Base-by-base conservation (phyloP, 2,888 invertebrate species). In the Rhopalosiphum nymphaeae region DNA sequence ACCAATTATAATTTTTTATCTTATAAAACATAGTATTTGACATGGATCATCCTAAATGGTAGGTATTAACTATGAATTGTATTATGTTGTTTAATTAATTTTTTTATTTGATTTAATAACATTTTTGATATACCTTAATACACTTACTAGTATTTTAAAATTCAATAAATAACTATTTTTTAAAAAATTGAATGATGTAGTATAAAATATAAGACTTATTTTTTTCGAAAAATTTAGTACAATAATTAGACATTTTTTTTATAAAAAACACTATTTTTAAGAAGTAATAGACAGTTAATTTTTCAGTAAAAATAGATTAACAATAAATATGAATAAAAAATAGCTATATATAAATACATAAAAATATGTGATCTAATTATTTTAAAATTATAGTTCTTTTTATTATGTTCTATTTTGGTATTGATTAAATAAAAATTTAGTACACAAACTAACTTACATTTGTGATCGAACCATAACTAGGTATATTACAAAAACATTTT, bases 391-490 rank as follows among this genome's bases (percentile, higher is more conserved):
- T n/a, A n/a, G 1, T 67, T 67, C 5, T 4, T 67, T n/a, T 36
- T n/a, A n/a, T 36, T 78, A 36, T 78, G 78, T 36, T 78, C 78
- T 78, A 78, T 21, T 36, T 36, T 9, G 21, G 16, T 21, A 78
- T 78, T 36, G 9, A 21, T 78, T 21, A 78, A 36, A 36, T 1
- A 21, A 0, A 36, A 36, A 78, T 36, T 36, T 36, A 36, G 36
- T 57, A 57, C 57, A 57, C 36, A 78, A 67, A 91, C 91, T 56
- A 44, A 91, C 56, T 91, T 85, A 91, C 91, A 92, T 86, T 44
- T 61, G 86, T 87, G 86, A 92, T 46, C 9, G 26, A 61, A 92
- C 36, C n/a, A 42, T 42, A 89, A 57, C 29, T 61, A 67, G 42
- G 21, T 42, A 36, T 49, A 87, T 87, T 87, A 89, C 7, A 88